phyloP scores from a whole-genome alignment of 2,113 vertebrate genomes.

The Scopus umbretta region DNA sequence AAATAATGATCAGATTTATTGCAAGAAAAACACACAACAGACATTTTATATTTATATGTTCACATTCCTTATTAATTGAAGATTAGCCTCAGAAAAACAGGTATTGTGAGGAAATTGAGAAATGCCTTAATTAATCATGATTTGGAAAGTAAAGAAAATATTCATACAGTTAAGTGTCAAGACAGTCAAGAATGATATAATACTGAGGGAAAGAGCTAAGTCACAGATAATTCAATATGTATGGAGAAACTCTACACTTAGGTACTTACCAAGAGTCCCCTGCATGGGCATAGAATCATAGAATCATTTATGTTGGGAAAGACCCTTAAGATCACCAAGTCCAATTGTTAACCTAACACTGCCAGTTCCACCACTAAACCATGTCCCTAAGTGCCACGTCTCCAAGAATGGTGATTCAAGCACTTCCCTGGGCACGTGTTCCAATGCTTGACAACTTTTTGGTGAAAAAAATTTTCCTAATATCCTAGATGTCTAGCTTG shows the following conservation, averaged over 20 bases:
- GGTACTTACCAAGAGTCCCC: background rate
- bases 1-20: background rate
- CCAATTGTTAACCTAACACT: no score
- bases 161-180: background rate
- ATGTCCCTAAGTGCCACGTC: no score
- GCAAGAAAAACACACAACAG: background rate
- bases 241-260: background rate
- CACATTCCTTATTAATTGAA: background rate
- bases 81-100: background rate
- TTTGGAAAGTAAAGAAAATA: background rate
- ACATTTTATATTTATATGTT: background rate
- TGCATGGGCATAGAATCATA: no score
- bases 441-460: no score
- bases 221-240: background rate
- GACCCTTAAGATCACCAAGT: no score
- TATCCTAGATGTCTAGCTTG: no score
- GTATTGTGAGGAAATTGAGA: background rate
- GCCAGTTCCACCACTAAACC: no score
- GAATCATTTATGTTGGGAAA: no score
- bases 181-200: background rate
- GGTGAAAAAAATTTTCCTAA: no score
- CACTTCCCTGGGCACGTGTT: no score
- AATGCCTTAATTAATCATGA: background rate
- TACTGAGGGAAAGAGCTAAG: background rate
- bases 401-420: no score